Conservation (phyloP, 1,140 invertebrate species). For the Oryctes rhinoceros region DNA sequence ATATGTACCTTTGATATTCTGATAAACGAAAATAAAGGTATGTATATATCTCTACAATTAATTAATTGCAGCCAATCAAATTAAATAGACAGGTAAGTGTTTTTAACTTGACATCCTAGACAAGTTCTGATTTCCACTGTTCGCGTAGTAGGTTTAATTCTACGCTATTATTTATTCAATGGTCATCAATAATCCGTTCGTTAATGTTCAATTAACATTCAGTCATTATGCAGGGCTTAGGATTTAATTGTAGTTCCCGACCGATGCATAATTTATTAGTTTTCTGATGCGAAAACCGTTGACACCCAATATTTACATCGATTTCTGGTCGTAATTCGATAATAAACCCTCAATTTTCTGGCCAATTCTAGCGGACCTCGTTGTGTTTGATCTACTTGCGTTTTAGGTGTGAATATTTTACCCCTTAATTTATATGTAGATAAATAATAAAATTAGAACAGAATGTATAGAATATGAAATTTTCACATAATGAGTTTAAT, state of each 20-base stretch:
- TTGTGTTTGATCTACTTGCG: not conserved
- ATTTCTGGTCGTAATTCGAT: conserved; percentile 32
- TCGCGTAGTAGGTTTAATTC: not conserved
- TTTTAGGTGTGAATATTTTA: not conserved
- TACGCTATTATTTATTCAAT: conserved; percentile 21
- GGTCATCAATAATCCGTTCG: conserved; percentile 21
- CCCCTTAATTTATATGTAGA: not conserved
- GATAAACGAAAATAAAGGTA: too few relatives aligned
- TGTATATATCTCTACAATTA: too few relatives aligned
- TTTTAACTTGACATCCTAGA: too few relatives aligned
- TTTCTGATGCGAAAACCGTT: conserved; percentile 20
- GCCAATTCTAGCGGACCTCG: not conserved
- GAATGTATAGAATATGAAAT: not conserved
- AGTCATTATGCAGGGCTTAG: conserved; percentile 34
- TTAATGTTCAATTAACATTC: conserved; percentile 35
- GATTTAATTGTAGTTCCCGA: conserved; percentile 30
- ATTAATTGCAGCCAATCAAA: too few relatives aligned
- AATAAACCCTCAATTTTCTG: conserved; percentile 21
- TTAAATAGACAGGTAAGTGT: too few relatives aligned
- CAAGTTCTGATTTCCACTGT: too few relatives aligned
- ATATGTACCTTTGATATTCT: too few relatives aligned
- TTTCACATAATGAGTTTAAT: not conserved
- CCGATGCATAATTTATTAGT: conserved; percentile 34
- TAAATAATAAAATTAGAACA: conserved; percentile 6
- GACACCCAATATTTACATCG: conserved; percentile 34